Evolutionary conservation across 2,888 invertebrate genomes (phyloP), one percentile per base, ranked within the genome.

Genomic region (Tetanocera ferruginea): DNA sequence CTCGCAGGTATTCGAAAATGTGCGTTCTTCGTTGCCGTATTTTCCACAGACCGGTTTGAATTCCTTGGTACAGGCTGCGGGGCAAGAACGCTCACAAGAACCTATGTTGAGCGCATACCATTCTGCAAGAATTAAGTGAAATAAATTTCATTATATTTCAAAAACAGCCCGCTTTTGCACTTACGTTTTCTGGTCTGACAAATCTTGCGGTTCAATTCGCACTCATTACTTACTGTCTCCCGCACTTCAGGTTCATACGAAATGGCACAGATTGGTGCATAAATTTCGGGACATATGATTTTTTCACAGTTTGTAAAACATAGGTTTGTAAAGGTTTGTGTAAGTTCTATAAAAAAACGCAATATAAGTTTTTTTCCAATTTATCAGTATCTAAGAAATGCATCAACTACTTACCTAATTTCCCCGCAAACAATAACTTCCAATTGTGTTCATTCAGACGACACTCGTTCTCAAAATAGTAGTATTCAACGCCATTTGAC

Each of bases 391-490:
- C 23, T 2, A 4, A 14, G 14, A 14, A 69, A 34, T 25, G n/a
- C 8, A 34, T 14, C 43, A 11, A 49, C 17, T 19, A 78, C 79
- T 79, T 62, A 83, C 83, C 78, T 3, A 23, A 37, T 14, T 74
- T 52, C 3, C 79, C 80, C 17, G 76, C 78, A 23, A 74, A 69
- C 5, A 81, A 37, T 2, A 57, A 62, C 52, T 81, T 52, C 52
- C 72, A 82, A 73, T 82, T 82, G 69, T 76, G 73, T 5, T 73
- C 79, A 57, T 82, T 66, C 19, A 83, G 17, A 4, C 75, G 64
- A 34, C 82, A 82, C 31, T 80, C 66, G 66, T 83, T 82, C 66
- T 79, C 76, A 60, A 83, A 83, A 52, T 80, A 78, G 57, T 79
- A 67, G 57, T 67, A 78, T 25, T 77, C 71, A 19, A 37, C 14